Evolutionary conservation across 2,113 vertebrate genomes (phyloP).

Genomic region (Porphyrio hochstetteri): DNA sequence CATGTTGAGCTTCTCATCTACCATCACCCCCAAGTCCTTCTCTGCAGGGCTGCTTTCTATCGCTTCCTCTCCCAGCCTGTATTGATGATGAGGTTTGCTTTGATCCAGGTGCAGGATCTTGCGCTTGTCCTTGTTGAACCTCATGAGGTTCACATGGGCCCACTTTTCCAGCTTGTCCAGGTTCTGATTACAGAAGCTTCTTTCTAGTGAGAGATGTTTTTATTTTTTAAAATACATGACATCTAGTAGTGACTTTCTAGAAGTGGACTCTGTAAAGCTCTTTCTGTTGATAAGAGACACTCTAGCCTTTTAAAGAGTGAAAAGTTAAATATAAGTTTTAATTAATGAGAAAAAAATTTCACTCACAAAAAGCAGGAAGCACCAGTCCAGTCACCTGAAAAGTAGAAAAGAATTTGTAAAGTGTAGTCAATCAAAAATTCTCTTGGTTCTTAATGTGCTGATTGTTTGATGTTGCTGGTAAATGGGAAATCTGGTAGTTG

Average conservation of each 20-base stretch:
- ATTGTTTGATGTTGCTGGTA: background rate
- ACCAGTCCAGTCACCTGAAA: background rate
- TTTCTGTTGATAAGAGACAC: background rate
- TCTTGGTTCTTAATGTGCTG: background rate
- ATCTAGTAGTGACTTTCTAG: background rate
- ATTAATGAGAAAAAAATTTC: background rate
- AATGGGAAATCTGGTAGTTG: background rate
- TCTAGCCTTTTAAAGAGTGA: background rate
- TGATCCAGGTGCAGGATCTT: too few species aligned
- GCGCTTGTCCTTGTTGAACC: too few species aligned
- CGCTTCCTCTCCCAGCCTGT: too few species aligned
- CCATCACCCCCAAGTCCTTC: too few species aligned
- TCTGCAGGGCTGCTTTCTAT: too few species aligned
- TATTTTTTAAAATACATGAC: background rate
- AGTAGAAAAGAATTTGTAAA: background rate
- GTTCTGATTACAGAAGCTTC: background rate
- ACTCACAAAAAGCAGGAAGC: background rate
- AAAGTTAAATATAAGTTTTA: background rate
- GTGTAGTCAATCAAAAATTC: background rate
- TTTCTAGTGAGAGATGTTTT: background rate
- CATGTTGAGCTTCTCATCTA: too few species aligned
- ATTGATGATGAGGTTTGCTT: too few species aligned
- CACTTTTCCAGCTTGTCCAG: too few species aligned
- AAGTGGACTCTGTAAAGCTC: background rate
- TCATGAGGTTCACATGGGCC: too few species aligned